These are phyloP conservation scores for Anthoscopus minutus DNA, from an alignment of 2,113 vertebrate species.

Conservation along the genomic window DNA sequence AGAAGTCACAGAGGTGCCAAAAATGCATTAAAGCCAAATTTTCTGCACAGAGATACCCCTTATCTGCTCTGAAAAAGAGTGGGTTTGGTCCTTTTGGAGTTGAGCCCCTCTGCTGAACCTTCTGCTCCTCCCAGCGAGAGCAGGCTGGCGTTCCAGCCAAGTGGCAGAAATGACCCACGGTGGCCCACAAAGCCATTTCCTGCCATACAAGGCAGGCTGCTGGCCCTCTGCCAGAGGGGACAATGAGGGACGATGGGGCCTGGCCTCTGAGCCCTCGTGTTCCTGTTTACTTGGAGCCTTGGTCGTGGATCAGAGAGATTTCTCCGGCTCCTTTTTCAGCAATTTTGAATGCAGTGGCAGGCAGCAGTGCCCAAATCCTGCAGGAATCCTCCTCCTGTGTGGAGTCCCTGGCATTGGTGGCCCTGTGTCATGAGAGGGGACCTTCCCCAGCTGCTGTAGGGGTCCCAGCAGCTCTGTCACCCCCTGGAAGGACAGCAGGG, in stretches of 20 bases:
- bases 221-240: constrained; percentile 17
- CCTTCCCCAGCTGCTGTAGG: not conserved
- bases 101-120: not conserved
- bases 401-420: not conserved
- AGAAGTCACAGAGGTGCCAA: not conserved
- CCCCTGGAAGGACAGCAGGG: not conserved
- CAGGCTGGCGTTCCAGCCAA: not conserved
- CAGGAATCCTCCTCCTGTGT: not conserved
- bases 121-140: not conserved
- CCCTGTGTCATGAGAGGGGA: accelerated
- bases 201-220: not conserved
- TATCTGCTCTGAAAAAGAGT: not conserved
- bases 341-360: not conserved
- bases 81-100: not conserved
- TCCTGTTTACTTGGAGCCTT: not conserved
- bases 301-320: not conserved
- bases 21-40: accelerated
- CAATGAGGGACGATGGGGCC: not conserved
- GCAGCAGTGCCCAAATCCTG: not conserved
- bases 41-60: accelerated
- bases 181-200: constrained; percentile 6
- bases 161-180: not conserved
- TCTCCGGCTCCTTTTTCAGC: not conserved
- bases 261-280: not conserved
- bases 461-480: not conserved